Percentiles rank a stretch among this genome's conserved stretches.
phyloP scores from a whole-genome alignment of 2,888 invertebrate genomes.

The Labia minor region DNA sequence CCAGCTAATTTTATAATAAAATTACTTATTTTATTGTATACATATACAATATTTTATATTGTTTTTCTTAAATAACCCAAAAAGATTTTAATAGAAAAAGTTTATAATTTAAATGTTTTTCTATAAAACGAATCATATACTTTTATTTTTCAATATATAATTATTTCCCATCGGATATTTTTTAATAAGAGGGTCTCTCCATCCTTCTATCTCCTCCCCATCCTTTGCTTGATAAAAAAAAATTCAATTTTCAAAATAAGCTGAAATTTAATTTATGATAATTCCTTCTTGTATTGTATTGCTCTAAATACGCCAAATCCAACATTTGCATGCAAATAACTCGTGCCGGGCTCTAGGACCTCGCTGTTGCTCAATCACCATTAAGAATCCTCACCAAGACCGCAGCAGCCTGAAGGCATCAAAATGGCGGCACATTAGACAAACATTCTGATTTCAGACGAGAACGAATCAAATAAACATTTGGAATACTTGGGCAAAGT shows the following conservation, averaged over 20 bases:
- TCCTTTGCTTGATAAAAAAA: not conserved
- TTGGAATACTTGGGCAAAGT: no score
- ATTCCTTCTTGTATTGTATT: slow-evolving; percentile 13
- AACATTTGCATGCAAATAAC: slow-evolving; percentile 8
- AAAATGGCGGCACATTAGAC: not conserved
- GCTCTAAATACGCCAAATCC: slow-evolving; percentile 1
- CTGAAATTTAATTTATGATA: slow-evolving; percentile 8
- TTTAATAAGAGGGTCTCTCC: not conserved
- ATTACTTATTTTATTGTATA: no score
- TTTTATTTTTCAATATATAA: not conserved
- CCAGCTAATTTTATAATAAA: no score
- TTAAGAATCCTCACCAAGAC: not conserved
- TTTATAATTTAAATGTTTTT: no score
- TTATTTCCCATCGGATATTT: not conserved
- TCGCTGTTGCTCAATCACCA: slow-evolving; percentile 2
- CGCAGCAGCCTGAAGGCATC: not conserved
- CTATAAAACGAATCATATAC: no score
- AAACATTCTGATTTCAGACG: not conserved
- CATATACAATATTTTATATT: no score
- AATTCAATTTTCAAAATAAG: not conserved
- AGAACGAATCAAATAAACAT: not conserved
- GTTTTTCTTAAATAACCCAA: no score
- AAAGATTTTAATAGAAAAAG: no score
- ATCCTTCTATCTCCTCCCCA: not conserved
- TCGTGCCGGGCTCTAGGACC: not conserved